phyloP scores from a whole-genome alignment of 2,888 invertebrate genomes.

The Caenorhabditis sulstoni region DNA sequence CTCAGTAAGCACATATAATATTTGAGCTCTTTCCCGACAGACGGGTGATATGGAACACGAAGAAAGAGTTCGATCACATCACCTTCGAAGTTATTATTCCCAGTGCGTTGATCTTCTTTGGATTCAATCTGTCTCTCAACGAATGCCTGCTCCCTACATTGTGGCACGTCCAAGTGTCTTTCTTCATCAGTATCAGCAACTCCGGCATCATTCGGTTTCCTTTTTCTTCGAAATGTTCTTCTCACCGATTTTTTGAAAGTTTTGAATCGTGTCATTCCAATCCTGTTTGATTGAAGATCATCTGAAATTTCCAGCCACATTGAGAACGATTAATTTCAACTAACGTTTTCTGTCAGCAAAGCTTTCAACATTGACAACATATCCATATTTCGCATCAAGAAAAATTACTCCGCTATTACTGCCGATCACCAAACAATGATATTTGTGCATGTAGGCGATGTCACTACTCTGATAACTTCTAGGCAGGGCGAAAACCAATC shows the following conservation, averaged over 20 bases:
- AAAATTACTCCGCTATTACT: constrained; percentile 27
- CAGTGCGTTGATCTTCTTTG: too few relatives aligned
- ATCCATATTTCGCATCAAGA: constrained; percentile 15
- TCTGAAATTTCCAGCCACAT: background rate
- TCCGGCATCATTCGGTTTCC: background rate
- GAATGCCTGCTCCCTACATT: background rate
- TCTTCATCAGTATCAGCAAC: background rate
- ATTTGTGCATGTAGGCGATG: constrained; percentile 27
- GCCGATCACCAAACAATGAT: constrained; percentile 36
- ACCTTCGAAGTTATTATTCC: background rate
- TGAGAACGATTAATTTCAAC: background rate
- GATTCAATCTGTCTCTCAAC: background rate
- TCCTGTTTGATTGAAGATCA: background rate
- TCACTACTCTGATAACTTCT: constrained; percentile 20
- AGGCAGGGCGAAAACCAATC: constrained; percentile 26
- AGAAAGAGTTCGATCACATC: too few relatives aligned
- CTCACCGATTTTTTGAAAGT: constrained; percentile 51
- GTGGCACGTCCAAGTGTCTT: background rate
- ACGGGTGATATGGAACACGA: too few relatives aligned
- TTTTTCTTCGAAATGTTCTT: constrained; percentile 44
- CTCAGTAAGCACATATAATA: too few relatives aligned
- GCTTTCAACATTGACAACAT: constrained; percentile 6
- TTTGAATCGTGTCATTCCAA: constrained; percentile 16
- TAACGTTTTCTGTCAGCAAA: background rate
- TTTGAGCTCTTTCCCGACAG: too few relatives aligned